phyloP scores from a whole-genome alignment of 2,797 vertebrate genomes.

The Darevskia mixta region DNA sequence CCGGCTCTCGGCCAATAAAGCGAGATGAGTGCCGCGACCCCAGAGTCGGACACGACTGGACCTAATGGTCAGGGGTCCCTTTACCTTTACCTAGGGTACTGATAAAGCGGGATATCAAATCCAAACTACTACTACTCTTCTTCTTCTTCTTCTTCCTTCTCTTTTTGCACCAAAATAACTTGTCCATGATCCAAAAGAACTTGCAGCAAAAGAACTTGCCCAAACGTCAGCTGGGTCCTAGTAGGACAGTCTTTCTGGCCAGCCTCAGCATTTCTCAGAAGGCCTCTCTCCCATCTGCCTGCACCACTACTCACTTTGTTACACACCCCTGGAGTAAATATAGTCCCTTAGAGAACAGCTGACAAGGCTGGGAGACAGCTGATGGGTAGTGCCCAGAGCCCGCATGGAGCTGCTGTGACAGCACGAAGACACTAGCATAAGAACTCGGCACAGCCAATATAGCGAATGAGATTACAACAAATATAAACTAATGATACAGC shows the following conservation, averaged over 20 bases:
- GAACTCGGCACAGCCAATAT: conserved; percentile 55
- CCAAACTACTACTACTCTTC: no score
- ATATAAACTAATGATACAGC: conserved; percentile 77
- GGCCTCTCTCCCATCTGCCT: background rate
- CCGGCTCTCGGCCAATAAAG: no score
- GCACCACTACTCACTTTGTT: background rate
- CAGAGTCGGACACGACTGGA: no score
- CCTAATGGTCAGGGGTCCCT: no score
- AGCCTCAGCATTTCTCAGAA: background rate
- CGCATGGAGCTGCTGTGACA: background rate
- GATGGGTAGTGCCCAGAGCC: background rate
- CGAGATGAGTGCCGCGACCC: no score
- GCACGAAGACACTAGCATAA: background rate
- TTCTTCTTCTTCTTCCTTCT: background rate
- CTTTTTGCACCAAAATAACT: background rate
- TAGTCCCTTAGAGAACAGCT: no score
- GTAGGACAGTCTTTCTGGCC: background rate
- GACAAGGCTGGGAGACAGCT: background rate
- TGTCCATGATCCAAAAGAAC: background rate
- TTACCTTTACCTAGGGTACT: no score
- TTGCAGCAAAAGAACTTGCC: background rate
- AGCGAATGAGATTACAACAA: conserved; percentile 74
- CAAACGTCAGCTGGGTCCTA: background rate
- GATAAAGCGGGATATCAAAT: no score
- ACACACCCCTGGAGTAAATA: background rate